Evolutionary conservation across 2,797 vertebrate genomes (phyloP).

Genomic region (Notoglanidium macrostoma): DNA sequence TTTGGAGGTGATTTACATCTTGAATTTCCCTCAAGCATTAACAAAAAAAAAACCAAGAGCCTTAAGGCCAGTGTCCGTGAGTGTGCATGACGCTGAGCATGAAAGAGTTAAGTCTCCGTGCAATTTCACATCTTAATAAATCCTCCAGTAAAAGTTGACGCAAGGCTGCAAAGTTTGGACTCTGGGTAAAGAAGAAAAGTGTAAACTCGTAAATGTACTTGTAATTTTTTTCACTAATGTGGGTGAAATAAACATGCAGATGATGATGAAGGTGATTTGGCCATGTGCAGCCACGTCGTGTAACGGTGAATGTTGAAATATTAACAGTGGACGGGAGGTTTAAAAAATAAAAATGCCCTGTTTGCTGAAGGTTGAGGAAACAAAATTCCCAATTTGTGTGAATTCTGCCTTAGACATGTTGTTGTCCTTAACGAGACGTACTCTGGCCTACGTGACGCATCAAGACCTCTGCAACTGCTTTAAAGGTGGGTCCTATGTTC

Average conservation of each 20-base stretch:
- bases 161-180: not conserved
- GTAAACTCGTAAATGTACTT: not conserved
- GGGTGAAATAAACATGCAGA: not conserved
- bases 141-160: not conserved
- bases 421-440: conserved; percentile 74
- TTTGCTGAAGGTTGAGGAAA: not conserved
- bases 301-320: not conserved
- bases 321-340: not conserved
- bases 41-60: not conserved
- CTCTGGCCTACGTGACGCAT: conserved; percentile 92
- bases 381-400: not conserved
- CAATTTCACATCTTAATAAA: not conserved
- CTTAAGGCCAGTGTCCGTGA: not conserved
- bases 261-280: not conserved
- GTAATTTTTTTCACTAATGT: not conserved
- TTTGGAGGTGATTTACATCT: not conserved
- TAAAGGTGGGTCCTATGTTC: conserved; percentile 80
- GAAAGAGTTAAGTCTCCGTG: not conserved
- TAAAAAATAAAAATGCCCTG: not conserved
- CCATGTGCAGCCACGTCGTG: not conserved
- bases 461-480: conserved; percentile 97
- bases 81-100: not conserved
- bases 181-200: not conserved
- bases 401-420: not conserved
- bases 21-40: not conserved